Percentiles rank a stretch among this genome's conserved stretches.
Evolutionary conservation across 2,113 vertebrate genomes (phyloP).

Genomic region (Mus spicilegus): DNA sequence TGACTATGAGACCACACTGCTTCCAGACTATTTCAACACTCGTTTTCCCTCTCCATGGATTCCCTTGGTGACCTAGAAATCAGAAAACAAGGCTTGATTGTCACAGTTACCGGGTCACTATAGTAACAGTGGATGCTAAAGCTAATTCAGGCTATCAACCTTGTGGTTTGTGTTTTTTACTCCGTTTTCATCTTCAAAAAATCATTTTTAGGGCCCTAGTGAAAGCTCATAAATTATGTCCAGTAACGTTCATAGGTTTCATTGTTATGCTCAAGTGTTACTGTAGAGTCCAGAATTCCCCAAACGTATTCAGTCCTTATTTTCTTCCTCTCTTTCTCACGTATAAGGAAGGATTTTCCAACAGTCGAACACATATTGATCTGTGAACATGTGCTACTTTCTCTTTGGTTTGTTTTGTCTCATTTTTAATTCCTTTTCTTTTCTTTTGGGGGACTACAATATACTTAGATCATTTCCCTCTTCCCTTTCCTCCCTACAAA

Average conservation of each 20-base stretch:
- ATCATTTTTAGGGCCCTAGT: background rate
- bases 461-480: background rate
- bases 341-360: background rate
- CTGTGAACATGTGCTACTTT: background rate
- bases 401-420: background rate
- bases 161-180: background rate
- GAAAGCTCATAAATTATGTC: background rate
- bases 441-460: background rate
- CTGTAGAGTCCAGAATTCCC: background rate
- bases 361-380: background rate
- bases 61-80: background rate
- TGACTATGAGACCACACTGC: background rate
- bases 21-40: background rate
- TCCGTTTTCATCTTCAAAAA: background rate
- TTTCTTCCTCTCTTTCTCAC: background rate
- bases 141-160: background rate
- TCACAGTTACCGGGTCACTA: background rate
- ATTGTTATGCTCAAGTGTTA: background rate
- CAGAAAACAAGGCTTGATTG: constrained; percentile 10
- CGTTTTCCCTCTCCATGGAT: background rate
- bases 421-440: background rate
- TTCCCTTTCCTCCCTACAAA: background rate
- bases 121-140: constrained; percentile 14
- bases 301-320: background rate
- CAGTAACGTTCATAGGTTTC: background rate